phyloP scores from a whole-genome alignment of 2,113 vertebrate species.

The Meleagris gallopavo region DNA sequence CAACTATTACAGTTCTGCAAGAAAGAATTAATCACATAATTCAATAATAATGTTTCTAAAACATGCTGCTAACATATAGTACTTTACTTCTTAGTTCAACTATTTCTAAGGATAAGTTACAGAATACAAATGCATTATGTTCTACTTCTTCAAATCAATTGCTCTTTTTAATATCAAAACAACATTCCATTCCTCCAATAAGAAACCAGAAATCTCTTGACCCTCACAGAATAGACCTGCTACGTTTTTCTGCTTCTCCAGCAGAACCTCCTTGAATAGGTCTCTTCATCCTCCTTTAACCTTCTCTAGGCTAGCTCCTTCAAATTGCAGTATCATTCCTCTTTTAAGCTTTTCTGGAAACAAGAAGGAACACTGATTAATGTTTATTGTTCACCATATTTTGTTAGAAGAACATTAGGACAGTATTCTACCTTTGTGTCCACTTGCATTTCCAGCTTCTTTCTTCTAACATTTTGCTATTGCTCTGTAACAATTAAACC shows the following conservation, averaged over 20 bases:
- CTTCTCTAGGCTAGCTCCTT: neutral
- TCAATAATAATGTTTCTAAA: too few species aligned
- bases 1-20: too few species aligned
- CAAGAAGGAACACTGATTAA: neutral
- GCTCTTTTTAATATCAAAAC: too few species aligned
- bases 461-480: neutral
- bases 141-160: too few species aligned
- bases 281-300: fast-evolving
- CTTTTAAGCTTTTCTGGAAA: neutral
- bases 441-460: neutral
- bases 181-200: too few species aligned
- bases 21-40: too few species aligned
- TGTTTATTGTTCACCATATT: neutral
- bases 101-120: too few species aligned
- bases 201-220: neutral
- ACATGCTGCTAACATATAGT: too few species aligned
- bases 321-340: neutral
- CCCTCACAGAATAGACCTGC: neutral
- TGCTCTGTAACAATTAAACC: neutral
- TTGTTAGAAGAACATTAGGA: neutral
- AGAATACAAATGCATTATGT: too few species aligned
- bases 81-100: too few species aligned
- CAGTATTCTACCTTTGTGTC: neutral
- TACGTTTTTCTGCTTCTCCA: neutral
- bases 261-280: neutral